Percentiles rank a stretch among this genome's conserved stretches.
These are phyloP conservation scores for Metaphire vulgaris DNA, from an alignment of 1,140 invertebrate genomes.

Conservation along the genomic window DNA sequence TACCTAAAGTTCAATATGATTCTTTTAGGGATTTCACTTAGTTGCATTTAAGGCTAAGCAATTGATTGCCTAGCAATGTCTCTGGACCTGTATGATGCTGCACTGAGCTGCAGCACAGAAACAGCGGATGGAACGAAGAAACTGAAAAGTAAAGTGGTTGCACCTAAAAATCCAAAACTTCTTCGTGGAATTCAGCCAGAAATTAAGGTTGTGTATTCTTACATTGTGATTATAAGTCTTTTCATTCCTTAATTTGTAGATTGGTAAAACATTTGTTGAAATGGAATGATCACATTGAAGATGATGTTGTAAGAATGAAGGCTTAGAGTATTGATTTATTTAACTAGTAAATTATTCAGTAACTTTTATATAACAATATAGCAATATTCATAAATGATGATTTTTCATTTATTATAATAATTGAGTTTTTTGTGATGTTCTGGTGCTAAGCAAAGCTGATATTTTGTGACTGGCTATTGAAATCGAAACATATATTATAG, in stretches of 20 bases:
- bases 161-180: constrained; percentile 51
- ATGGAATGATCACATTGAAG: constrained; percentile 3
- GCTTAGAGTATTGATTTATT: neutral
- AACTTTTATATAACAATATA: neutral
- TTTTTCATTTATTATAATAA: neutral
- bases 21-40: too few species aligned
- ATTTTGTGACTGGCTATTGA: too few species aligned
- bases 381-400: neutral
- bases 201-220: constrained; percentile 30
- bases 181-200: constrained; percentile 37
- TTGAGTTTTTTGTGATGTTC: neutral
- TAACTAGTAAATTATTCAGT: neutral
- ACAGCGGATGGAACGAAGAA: constrained; percentile 26
- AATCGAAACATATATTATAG: too few species aligned
- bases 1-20: too few species aligned
- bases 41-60: too few species aligned
- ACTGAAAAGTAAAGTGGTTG: constrained; percentile 50
- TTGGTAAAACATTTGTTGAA: too few species aligned
- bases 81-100: neutral
- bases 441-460: neutral
- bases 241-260: too few species aligned
- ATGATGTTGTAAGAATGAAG: neutral
- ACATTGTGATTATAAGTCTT: constrained; percentile 2
- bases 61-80: neutral
- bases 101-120: neutral